phyloP scores from a whole-genome alignment of 2,113 vertebrate species.

The Psittacara wagleri region DNA sequence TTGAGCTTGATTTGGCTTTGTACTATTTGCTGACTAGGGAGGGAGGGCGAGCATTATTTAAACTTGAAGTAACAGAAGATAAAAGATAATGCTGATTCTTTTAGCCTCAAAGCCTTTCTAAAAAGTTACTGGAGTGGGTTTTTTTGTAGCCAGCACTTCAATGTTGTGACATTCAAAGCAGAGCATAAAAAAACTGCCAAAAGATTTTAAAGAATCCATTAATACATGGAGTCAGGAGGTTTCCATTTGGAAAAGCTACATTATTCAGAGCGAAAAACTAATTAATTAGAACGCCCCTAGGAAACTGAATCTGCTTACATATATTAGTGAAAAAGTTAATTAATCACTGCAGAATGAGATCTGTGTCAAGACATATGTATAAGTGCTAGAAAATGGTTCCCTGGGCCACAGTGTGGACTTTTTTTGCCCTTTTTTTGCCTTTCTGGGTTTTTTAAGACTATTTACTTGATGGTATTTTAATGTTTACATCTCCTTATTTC shows the following conservation, averaged over 20 bases:
- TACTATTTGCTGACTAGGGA: constrained; percentile 55
- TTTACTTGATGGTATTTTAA: not conserved
- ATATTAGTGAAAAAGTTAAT: constrained; percentile 77
- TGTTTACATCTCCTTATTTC: not conserved
- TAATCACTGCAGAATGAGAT: constrained; percentile 75
- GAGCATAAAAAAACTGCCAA: constrained; percentile 70
- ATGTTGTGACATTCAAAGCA: constrained; percentile 65
- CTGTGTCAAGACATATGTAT: constrained; percentile 34
- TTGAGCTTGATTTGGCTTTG: constrained; percentile 61
- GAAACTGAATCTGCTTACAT: constrained; percentile 73
- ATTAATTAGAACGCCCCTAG: constrained; percentile 79
- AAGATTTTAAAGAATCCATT: constrained; percentile 73
- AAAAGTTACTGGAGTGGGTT: constrained; percentile 46
- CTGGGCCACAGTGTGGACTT: not conserved
- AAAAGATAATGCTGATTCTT: constrained; percentile 59
- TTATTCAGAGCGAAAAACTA: constrained; percentile 78
- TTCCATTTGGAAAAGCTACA: constrained; percentile 71
- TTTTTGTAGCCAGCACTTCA: constrained; percentile 61
- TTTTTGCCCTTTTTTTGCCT: not conserved
- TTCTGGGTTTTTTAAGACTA: not conserved
- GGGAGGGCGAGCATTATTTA: constrained; percentile 30
- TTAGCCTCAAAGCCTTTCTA: constrained; percentile 49
- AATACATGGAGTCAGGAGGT: constrained; percentile 67
- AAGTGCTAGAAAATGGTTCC: not conserved
- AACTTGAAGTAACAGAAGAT: constrained; percentile 60